Conservation (phyloP, 2,888 invertebrate species). For the Syritta pipiens region DNA sequence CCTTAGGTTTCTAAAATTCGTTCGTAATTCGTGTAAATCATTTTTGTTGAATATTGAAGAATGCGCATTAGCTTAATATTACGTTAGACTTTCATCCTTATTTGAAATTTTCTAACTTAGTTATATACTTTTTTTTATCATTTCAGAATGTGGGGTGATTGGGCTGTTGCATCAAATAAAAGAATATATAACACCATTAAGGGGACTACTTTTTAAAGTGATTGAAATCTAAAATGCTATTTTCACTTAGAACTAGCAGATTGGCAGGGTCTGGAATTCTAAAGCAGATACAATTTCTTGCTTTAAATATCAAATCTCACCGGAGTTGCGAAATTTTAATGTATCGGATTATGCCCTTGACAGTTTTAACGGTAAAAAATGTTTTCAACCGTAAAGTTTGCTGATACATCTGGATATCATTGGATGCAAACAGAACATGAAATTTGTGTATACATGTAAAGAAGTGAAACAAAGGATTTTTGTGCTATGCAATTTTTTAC, state of each 20-base stretch:
- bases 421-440: constrained; percentile 1
- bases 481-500: constrained; percentile 11
- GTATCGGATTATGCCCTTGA: not conserved
- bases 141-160: constrained; percentile 3
- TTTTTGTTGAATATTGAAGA: too few relatives aligned
- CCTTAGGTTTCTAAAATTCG: too few relatives aligned
- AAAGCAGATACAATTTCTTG: constrained; percentile 2
- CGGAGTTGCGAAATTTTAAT: not conserved
- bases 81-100: too few relatives aligned
- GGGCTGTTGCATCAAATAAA: not conserved
- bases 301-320: constrained; percentile 26
- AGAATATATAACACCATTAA: not conserved
- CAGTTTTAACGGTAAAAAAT: constrained; percentile 13
- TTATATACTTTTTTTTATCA: not conserved
- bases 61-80: too few relatives aligned
- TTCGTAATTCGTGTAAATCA: too few relatives aligned
- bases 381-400: constrained; percentile 29
- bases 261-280: constrained; percentile 5
- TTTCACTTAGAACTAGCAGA: not conserved
- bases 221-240: constrained; percentile 7
- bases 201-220: not conserved
- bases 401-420: constrained; percentile 35
- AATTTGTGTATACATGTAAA: constrained; percentile 18
- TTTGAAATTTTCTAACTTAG: not conserved
- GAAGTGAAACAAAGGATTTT: constrained; percentile 1